Evolutionary conservation across 2,888 invertebrate species (phyloP).

Genomic region (Tinea pellionella): DNA sequence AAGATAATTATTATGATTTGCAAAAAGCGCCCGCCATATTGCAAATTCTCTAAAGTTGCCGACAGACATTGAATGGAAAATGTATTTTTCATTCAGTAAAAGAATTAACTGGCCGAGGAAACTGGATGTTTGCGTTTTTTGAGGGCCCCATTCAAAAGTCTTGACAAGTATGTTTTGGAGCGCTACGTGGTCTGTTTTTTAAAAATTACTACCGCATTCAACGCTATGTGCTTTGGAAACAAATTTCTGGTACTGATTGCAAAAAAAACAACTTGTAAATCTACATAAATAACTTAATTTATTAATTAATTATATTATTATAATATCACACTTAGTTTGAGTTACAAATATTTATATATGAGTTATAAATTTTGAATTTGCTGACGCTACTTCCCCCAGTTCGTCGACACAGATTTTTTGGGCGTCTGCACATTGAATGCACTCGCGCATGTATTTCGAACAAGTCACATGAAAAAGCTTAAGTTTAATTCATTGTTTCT

Average conservation of each 20-base stretch:
- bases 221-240: slow-evolving; percentile 34
- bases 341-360: too few relatives aligned
- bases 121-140: slow-evolving; percentile 18
- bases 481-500: slow-evolving; percentile 13
- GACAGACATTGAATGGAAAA: slow-evolving; percentile 1
- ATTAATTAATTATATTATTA: too few relatives aligned
- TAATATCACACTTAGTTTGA: too few relatives aligned
- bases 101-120: slow-evolving; percentile 4
- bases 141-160: slow-evolving; percentile 20
- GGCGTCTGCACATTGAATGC: slow-evolving; percentile 6
- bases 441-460: slow-evolving; percentile 1
- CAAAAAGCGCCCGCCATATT: not conserved
- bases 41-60: not conserved
- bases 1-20: not conserved
- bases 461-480: slow-evolving; percentile 1
- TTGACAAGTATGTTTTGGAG: slow-evolving; percentile 16
- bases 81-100: slow-evolving; percentile 9
- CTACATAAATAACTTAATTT: too few relatives aligned
- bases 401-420: slow-evolving; percentile 15
- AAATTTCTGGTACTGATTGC: slow-evolving; percentile 22
- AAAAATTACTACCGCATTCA: slow-evolving; percentile 42
- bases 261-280: slow-evolving; percentile 14
- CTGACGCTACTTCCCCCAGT: slow-evolving; percentile 16
- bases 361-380: slow-evolving; percentile 13
- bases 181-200: slow-evolving; percentile 29